Evolutionary conservation across 30 jellyfish, hydroid and myxozoan species (phyloP).

Genomic region (Pseudorhiza aurosa): DNA sequence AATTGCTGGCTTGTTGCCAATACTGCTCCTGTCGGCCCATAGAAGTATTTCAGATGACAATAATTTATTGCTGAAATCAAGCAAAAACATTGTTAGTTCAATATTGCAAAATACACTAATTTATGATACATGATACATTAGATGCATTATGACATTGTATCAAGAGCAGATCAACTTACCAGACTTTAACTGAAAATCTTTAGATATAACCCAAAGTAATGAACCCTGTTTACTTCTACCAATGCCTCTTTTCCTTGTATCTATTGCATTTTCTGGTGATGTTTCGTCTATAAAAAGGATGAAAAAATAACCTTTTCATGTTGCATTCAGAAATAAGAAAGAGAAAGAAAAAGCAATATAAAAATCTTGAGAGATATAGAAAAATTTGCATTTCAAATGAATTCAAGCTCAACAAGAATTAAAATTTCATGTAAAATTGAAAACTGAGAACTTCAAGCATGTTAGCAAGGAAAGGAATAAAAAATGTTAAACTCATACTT

Average conservation of each 20-base stretch:
- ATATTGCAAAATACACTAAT: background rate
- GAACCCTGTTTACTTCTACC: constrained; percentile 84
- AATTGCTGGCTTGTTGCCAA: constrained; percentile 82
- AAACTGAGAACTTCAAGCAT: no score
- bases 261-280: constrained; percentile 57
- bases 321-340: background rate
- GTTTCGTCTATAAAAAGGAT: constrained; percentile 78
- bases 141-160: background rate
- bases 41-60: constrained; percentile 79
- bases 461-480: no score
- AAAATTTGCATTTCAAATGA: no score
- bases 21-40: constrained; percentile 63
- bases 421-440: no score
- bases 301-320: background rate
- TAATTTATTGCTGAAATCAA: constrained; percentile 72
- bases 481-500: no score
- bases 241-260: constrained; percentile 71
- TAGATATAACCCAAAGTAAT: constrained; percentile 71
- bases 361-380: no score
- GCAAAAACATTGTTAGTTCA: background rate
- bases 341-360: no score
- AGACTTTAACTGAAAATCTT: constrained; percentile 68
- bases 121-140: background rate
- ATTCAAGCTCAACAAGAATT: no score
- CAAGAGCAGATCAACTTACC: constrained; percentile 42